Percentiles rank a stretch among this genome's conserved stretches.
Evolutionary conservation across 2,113 vertebrate genomes (phyloP).

Genomic region (Poeciliopsis retropinna): DNA sequence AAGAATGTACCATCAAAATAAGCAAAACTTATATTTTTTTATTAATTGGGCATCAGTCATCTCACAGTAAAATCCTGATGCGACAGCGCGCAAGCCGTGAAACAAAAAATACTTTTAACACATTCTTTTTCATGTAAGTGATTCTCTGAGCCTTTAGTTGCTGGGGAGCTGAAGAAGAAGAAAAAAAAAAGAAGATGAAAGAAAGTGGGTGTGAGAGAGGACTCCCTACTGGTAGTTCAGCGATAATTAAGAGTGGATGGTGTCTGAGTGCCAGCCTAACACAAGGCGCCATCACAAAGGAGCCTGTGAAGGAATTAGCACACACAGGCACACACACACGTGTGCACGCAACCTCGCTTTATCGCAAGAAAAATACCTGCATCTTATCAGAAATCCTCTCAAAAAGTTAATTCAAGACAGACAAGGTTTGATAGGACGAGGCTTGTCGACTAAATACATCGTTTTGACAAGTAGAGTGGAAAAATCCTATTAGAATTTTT

Average conservation of each 20-base stretch:
- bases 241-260: constrained; percentile 74
- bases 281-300: constrained; percentile 53
- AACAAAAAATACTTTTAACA: constrained; percentile 11
- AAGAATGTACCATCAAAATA: neutral
- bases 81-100: neutral
- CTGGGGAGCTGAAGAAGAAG: constrained; percentile 56
- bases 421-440: neutral
- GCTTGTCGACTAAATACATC: constrained; percentile 11
- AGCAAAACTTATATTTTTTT: neutral
- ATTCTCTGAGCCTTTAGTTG: constrained; percentile 48
- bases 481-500: constrained; percentile 11
- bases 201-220: constrained; percentile 46
- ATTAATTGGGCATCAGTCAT: neutral
- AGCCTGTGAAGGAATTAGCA: constrained; percentile 32
- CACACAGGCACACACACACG: constrained; percentile 6
- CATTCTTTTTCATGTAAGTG: constrained; percentile 49
- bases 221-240: constrained; percentile 60
- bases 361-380: constrained; percentile 9
- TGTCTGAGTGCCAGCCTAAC: constrained; percentile 64
- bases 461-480: neutral
- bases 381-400: neutral
- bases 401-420: constrained; percentile 25
- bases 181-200: constrained; percentile 62
- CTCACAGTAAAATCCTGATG: neutral
- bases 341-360: neutral